phyloP scores from a whole-genome alignment of 2,113 vertebrate genomes.

The Rhynchopsitta pachyrhyncha region DNA sequence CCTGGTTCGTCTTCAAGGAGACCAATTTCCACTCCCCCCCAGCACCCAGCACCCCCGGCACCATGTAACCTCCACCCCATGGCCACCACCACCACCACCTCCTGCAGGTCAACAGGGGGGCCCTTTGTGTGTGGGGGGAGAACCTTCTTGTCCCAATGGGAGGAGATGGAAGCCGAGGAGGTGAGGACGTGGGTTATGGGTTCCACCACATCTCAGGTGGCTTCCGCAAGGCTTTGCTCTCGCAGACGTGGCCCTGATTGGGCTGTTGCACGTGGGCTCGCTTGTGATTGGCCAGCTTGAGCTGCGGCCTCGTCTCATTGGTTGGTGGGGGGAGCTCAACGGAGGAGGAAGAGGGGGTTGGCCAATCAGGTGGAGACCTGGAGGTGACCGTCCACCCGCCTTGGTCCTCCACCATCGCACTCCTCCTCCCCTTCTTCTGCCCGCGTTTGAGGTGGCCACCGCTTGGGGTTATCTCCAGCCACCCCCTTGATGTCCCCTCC shows the following conservation, averaged over 20 bases:
- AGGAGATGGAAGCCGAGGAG: too few species aligned
- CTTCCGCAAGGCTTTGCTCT: not conserved
- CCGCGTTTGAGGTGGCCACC: not conserved
- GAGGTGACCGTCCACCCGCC: fast-evolving
- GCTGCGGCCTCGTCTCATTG: not conserved
- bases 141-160: not conserved
- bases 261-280: too few species aligned
- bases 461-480: not conserved
- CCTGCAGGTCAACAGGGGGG: not conserved
- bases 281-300: not conserved
- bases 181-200: not conserved
- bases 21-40: not conserved
- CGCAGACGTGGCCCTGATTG: not conserved
- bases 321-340: not conserved
- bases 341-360: too few species aligned
- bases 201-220: not conserved
- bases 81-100: too few species aligned
- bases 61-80: not conserved
- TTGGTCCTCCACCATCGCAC: not conserved
- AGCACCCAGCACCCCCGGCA: not conserved
- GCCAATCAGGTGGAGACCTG: not conserved
- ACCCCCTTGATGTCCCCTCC: not conserved
- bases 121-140: too few species aligned
- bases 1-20: not conserved
- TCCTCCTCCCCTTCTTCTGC: not conserved